phyloP scores from a whole-genome alignment of 1,140 invertebrate species.

The Elysia chlorotica region DNA sequence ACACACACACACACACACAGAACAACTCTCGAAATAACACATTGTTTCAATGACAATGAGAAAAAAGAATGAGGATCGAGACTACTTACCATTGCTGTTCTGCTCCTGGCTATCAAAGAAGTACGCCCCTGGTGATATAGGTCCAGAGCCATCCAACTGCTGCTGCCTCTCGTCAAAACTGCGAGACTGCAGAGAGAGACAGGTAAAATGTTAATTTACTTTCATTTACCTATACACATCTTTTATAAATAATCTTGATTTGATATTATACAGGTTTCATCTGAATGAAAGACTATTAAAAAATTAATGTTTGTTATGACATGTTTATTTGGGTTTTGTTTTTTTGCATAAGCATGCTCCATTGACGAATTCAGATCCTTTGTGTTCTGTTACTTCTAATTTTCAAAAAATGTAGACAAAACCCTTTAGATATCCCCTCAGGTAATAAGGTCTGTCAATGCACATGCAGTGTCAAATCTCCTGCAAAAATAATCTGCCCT shows the following conservation, averaged over 20 bases:
- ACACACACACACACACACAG: too few relatives aligned
- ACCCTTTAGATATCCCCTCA: not conserved
- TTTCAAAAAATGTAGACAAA: not conserved
- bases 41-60: too few relatives aligned
- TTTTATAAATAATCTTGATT: not conserved
- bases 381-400: not conserved
- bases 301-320: too few relatives aligned
- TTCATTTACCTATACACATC: not conserved
- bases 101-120: constrained; percentile 31
- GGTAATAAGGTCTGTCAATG: not conserved
- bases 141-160: constrained; percentile 3
- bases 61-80: not conserved
- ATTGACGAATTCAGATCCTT: not conserved
- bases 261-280: not conserved
- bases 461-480: not conserved
- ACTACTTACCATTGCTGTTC: not conserved
- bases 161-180: constrained; percentile 23
- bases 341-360: too few relatives aligned
- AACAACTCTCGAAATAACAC: too few relatives aligned
- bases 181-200: constrained; percentile 11
- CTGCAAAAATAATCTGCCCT: too few relatives aligned
- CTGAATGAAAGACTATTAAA: not conserved
- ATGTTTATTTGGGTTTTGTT: too few relatives aligned
- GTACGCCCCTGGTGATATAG: constrained; percentile 33
- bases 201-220: not conserved